Percentiles rank a stretch among this genome's conserved stretches.
Conservation (phyloP, 2,113 vertebrate genomes). For the Baryphthengus martii region DNA sequence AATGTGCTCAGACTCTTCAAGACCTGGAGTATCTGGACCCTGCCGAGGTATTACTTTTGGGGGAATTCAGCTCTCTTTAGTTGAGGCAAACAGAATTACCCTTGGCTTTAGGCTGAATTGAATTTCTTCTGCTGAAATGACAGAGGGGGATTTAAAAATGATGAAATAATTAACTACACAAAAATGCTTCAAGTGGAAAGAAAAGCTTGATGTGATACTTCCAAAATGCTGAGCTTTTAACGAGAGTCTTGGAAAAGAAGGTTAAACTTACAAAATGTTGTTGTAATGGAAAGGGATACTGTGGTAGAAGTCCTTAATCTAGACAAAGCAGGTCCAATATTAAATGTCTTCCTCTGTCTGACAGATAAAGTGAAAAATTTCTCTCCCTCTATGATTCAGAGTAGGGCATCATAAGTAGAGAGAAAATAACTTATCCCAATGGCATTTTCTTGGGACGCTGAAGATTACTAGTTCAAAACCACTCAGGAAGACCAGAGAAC, state of each 20-base stretch:
- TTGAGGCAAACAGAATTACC: not conserved
- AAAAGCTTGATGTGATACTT: not conserved
- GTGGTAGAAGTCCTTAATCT: not conserved
- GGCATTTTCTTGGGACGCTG: not conserved
- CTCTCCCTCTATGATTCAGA: not conserved
- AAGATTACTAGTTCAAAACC: not conserved
- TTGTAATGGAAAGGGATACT: not conserved
- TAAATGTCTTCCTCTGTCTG: not conserved
- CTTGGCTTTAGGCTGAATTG: not conserved
- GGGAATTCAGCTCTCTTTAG: not conserved
- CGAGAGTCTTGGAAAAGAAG: not conserved
- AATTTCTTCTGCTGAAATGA: not conserved
- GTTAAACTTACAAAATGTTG: not conserved
- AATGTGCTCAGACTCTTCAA: not conserved
- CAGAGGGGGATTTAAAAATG: not conserved
- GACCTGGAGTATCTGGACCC: not conserved
- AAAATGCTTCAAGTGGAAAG: not conserved
- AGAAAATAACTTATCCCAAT: not conserved
- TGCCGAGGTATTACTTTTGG: not conserved
- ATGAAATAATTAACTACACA: not conserved
- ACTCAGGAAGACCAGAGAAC: not conserved
- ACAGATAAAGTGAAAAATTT: not conserved
- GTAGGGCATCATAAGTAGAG: rapidly evolving
- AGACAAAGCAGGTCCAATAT: not conserved
- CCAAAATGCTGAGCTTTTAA: not conserved